Evolutionary conservation across 37 sponge, comb jelly and placozoan genomes (phyloP), one percentile per base, ranked within the genome.

Genomic region (Amphimedon queenslandica): DNA sequence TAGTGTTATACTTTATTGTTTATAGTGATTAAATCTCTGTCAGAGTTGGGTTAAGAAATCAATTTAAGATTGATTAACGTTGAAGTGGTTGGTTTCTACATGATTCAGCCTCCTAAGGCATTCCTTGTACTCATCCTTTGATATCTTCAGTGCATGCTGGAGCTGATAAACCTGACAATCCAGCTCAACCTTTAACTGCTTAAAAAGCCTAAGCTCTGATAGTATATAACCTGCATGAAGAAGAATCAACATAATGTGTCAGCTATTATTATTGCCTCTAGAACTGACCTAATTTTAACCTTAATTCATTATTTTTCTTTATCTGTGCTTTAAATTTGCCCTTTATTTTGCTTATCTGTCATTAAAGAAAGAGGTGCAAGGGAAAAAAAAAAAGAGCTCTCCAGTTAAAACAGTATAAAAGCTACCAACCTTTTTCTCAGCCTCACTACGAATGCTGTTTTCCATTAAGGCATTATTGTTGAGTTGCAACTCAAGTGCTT

Each of bases 121-220:
- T 18, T 57, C 61, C 23, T 23, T 38, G 55, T 82, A 75, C 63
- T 76, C 70, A 21, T 69, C 29, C 3, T 82, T 76, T 4, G 65
- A 55, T 10, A 40, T 27, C 11, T 36, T 40, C 31, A 84, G 11
- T 2, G 56, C 67, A 5, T 43, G 27, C 55, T 73, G 74, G 5
- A 77, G 67, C 61, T 78, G n/a, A 5, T 2, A 33, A 23, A 78
- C 1, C 30, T 73, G 78, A 0, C 5, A 13, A 42, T 77, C 79
- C 58, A 67, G n/a, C 40, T 82, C 70, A 10, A 13, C 57, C 67
- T 83, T 83, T 66, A 72, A 72, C 51, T 70, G 40, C 70, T 79
- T 78, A 79, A 83, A 79, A n/a, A 88, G 66, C 30, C 83, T 40
- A 66, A 88, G 37, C 37, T 88, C 89, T 6, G 75, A 40, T 25